phyloP scores from a whole-genome alignment of 2,797 vertebrate species.

The Chloroceryle amazona region DNA sequence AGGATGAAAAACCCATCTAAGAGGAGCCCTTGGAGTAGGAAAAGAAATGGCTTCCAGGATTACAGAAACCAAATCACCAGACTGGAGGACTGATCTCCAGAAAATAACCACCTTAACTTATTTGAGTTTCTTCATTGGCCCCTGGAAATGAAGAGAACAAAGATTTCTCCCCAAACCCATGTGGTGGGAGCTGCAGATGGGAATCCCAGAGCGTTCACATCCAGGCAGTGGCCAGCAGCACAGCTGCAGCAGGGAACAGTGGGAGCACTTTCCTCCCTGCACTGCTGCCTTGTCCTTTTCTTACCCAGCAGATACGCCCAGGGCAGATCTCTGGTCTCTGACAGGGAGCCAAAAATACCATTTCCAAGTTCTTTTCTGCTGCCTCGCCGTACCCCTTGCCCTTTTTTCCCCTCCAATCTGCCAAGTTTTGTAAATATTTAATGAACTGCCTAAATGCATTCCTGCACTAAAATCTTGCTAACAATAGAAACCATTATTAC shows the following conservation, averaged over 20 bases:
- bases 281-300: not conserved
- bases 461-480: slow-evolving; percentile 16
- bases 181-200: not conserved
- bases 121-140: not conserved
- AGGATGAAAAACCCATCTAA: not conserved
- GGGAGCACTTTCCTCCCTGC: accelerated
- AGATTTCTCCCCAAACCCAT: not conserved
- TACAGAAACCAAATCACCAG: not conserved
- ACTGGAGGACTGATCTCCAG: not conserved
- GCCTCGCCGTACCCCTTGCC: not conserved
- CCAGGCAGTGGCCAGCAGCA: not conserved
- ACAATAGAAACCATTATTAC: slow-evolving; percentile 26
- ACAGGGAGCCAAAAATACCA: not conserved
- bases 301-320: accelerated
- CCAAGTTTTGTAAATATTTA: slow-evolving; percentile 46
- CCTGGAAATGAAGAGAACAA: not conserved
- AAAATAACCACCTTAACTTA: not conserved
- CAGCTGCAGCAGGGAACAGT: accelerated
- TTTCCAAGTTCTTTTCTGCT: not conserved
- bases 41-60: not conserved
- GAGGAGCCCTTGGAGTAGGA: not conserved
- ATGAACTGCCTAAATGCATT: slow-evolving; percentile 12
- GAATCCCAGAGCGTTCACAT: not conserved
- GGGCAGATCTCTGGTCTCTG: not conserved
- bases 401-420: not conserved